Evolutionary conservation across 1,140 invertebrate genomes (phyloP), one percentile per base, ranked within the genome.

Genomic region (Cotesia glomerata): DNA sequence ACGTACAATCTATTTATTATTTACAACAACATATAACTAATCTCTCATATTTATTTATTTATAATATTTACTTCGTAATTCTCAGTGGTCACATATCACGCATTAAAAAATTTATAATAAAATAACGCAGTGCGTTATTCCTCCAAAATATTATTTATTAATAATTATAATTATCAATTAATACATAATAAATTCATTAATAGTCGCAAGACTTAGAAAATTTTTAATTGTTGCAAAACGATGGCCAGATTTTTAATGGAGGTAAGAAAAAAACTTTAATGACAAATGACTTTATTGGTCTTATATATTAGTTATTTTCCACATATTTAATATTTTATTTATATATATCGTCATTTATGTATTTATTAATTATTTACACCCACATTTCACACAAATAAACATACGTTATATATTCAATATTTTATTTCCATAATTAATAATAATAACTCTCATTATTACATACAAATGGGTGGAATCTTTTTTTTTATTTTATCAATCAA

Each of bases 1-100:
- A 79, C 77, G 74, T 81, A 83, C 76, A 80, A 82, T 74, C 77
- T 82, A 82, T 80, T 79, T 83, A 79, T 80, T 81, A 81, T 81
- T 81, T 81, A 81, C 80, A 81, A 80, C 79, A 80, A 79, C 64
- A 75, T 80, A 69, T 65, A 80, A 45, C 62, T 79, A 80, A 79
- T 78, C 59, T 59, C 69, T 69, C 11, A 45, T 45, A 45, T 45
- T 8, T 45, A 65, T 65, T 65, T 18, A 36, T 69, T 51, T 61
- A 75, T 70, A 73, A 74, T 73, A 7, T 45, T 45, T 45, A 8
- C 11, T 2, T 45, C 39, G 39, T 45, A 45, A 45, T 45, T 66
- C 75, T 74, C 77, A 75, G 73, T 73, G 74, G 69, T 79, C 74
- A 74, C 69, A 76, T 78, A 78, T 81, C 78, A 81, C 81, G 82